phyloP scores from a whole-genome alignment of 2,113 vertebrate species.

The Hippocampus guttulatus region DNA sequence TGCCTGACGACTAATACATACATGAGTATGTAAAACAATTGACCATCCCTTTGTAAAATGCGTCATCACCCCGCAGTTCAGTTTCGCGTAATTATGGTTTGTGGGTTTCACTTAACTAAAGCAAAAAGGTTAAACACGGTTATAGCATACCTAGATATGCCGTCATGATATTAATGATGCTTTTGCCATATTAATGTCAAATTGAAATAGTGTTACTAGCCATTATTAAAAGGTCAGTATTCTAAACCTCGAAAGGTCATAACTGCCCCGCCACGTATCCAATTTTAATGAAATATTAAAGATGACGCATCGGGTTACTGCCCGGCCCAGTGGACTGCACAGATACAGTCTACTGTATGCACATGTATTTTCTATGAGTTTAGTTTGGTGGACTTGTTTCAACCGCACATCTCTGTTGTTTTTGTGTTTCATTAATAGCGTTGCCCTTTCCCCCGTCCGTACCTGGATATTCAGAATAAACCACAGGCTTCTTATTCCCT shows the following conservation, averaged over 20 bases:
- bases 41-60: neutral
- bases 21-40: neutral
- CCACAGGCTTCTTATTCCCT: neutral
- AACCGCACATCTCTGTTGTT: neutral
- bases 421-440: neutral
- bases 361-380: neutral
- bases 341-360: neutral
- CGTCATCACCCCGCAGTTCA: neutral
- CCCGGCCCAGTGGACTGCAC: neutral
- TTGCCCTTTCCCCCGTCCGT: neutral
- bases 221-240: conserved; percentile 11
- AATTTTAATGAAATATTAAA: conserved; percentile 18
- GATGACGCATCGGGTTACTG: neutral
- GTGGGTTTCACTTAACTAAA: neutral
- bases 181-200: conserved; percentile 5
- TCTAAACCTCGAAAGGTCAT: conserved; percentile 8
- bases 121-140: conserved; percentile 9
- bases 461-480: neutral
- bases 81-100: neutral
- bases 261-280: neutral
- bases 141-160: conserved; percentile 3
- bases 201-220: conserved; percentile 12
- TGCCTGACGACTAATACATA: too few species aligned
- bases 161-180: neutral
- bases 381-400: neutral